These are phyloP conservation scores for Nemotelus nigrinus DNA, from an alignment of 2,888 invertebrate genomes.

Conservation along the genomic window DNA sequence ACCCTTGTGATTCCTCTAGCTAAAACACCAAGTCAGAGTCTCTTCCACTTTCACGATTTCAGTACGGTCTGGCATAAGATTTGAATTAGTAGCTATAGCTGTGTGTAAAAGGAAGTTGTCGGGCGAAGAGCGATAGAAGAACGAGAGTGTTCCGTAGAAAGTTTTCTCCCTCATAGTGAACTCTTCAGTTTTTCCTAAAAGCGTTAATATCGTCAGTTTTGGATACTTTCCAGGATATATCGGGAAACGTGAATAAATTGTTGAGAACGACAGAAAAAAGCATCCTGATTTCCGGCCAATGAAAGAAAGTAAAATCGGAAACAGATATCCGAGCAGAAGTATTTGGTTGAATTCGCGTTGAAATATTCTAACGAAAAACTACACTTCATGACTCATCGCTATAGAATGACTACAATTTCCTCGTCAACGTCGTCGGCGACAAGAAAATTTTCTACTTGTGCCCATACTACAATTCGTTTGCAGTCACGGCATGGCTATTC, in stretches of 20 bases:
- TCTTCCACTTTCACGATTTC: no score
- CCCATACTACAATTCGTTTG: conserved; percentile 1
- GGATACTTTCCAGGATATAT: conserved; percentile 1
- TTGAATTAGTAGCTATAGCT: no score
- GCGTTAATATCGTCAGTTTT: neutral
- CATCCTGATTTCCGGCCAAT: neutral
- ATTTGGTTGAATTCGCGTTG: neutral
- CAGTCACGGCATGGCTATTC: conserved; percentile 4
- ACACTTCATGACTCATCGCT: conserved; percentile 23
- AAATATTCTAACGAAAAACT: neutral
- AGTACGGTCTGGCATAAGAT: no score
- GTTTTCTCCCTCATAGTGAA: conserved; percentile 3
- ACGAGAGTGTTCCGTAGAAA: conserved; percentile 1
- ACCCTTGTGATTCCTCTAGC: no score
- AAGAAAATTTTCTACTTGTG: conserved; percentile 10
- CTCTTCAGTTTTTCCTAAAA: neutral
- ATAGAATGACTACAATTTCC: conserved; percentile 6
- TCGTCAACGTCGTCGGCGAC: neutral
- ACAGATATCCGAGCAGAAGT: no score
- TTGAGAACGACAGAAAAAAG: neutral
- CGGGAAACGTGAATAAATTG: neutral
- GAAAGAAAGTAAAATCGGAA: no score
- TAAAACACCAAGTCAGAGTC: no score
- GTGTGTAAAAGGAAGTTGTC: no score
- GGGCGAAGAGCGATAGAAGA: neutral